Evolutionary conservation across 1,140 invertebrate genomes (phyloP).

Genomic region (Ostrea denselamellosa): DNA sequence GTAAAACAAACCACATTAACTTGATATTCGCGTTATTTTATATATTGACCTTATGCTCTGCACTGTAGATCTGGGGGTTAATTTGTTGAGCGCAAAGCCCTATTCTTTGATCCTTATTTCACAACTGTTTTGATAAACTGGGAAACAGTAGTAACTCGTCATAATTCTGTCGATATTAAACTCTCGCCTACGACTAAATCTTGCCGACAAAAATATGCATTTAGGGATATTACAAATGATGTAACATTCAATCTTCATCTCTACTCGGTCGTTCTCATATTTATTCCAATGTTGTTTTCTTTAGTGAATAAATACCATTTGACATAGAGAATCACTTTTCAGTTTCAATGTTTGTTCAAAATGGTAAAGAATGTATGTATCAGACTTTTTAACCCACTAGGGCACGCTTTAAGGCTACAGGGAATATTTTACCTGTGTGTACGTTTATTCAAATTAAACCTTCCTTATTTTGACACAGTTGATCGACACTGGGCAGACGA

Average conservation of each 20-base stretch:
- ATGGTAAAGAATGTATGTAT: not conserved
- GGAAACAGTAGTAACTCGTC: not conserved
- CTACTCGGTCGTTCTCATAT: not conserved
- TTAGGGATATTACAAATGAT: not conserved
- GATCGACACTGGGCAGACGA: constrained; percentile 28
- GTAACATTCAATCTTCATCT: constrained; percentile 3
- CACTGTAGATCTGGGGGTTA: not conserved
- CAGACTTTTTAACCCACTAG: not conserved
- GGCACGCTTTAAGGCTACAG: not conserved
- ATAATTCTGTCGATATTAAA: constrained; percentile 32
- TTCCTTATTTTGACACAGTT: constrained; percentile 39
- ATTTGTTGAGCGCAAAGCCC: not conserved
- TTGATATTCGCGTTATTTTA: not conserved
- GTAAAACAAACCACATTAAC: not conserved
- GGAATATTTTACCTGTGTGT: constrained; percentile 31
- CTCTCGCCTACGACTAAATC: constrained; percentile 5
- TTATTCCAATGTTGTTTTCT: not conserved
- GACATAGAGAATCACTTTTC: not conserved
- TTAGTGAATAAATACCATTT: not conserved
- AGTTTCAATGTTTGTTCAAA: constrained; percentile 19
- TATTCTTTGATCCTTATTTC: not conserved
- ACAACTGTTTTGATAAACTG: not conserved
- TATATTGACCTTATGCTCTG: not conserved
- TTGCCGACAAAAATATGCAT: constrained; percentile 5
- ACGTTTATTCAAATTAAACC: constrained; percentile 40